Evolutionary conservation across 2,888 invertebrate species (phyloP).

Genomic region (Priocnemis perturbator): DNA sequence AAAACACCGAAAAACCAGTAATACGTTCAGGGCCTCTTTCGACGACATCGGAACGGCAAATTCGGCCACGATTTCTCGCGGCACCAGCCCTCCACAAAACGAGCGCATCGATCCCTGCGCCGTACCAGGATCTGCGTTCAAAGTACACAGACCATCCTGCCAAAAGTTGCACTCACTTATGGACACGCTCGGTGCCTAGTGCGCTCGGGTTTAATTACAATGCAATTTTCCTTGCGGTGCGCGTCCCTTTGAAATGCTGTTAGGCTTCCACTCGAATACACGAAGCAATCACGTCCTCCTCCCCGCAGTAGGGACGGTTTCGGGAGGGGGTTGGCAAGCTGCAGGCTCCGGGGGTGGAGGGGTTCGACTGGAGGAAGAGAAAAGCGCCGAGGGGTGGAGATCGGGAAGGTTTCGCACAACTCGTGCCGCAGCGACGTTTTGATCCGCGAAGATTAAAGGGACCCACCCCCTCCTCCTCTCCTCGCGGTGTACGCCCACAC

Average conservation of each 20-base stretch:
- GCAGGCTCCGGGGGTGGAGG: neutral
- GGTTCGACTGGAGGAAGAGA: neutral
- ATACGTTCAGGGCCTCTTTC: too few species aligned
- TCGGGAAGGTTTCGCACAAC: constrained; percentile 8
- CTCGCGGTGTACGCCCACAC: constrained; percentile 33
- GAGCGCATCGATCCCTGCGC: too few species aligned
- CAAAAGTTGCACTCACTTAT: too few species aligned
- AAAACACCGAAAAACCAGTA: too few species aligned
- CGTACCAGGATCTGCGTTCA: too few species aligned
- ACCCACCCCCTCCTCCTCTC: constrained; percentile 46
- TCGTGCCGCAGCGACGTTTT: constrained; percentile 62
- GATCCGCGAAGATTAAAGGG: constrained; percentile 74
- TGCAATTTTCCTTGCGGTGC: constrained; percentile 71
- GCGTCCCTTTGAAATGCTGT: constrained; percentile 71
- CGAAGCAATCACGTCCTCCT: constrained; percentile 71
- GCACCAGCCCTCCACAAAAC: too few species aligned
- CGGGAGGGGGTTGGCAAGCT: constrained; percentile 15
- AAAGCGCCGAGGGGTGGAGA: constrained; percentile 6
- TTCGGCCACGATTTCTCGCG: too few species aligned
- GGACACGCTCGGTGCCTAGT: too few species aligned
- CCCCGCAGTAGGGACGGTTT: constrained; percentile 43
- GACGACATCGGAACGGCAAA: too few species aligned
- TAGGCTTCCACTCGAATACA: constrained; percentile 71
- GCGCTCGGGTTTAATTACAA: constrained; percentile 71
- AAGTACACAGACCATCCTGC: too few species aligned